Percentiles rank a stretch among this genome's conserved stretches.
These are phyloP conservation scores for Octopus sinensis DNA, from an alignment of 1,140 invertebrate genomes.

Conservation along the genomic window DNA sequence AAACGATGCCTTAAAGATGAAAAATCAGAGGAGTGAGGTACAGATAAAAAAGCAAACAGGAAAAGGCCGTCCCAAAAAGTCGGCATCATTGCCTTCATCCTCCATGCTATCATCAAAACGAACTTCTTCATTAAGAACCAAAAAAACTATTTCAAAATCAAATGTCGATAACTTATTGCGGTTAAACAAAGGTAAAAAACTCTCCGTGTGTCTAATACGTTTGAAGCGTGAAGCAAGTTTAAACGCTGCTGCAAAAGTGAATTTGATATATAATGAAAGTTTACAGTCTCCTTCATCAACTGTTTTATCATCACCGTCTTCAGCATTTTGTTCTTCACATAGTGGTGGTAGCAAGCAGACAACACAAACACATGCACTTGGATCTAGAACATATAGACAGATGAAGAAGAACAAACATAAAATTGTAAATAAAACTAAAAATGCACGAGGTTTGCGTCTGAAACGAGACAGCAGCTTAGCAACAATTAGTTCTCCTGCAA, in stretches of 20 bases:
- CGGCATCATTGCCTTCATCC: not conserved
- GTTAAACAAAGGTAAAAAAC: constrained; percentile 4
- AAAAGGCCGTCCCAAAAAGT: not conserved
- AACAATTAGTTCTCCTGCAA: no score
- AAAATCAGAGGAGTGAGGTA: not conserved
- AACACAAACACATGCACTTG: no score
- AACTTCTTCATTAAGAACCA: not conserved
- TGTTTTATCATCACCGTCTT: no score
- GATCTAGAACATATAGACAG: no score
- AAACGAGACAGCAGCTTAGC: no score
- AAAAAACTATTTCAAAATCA: not conserved
- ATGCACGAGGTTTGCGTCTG: no score
- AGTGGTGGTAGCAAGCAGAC: no score
- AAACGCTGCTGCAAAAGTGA: constrained; percentile 36
- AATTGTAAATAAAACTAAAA: no score
- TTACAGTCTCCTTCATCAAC: not conserved
- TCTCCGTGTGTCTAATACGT: constrained; percentile 12
- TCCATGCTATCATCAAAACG: not conserved
- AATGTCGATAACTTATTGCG: not conserved
- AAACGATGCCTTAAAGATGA: not conserved
- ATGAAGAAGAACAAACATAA: no score
- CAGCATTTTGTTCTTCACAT: no score
- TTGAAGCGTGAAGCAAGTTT: constrained; percentile 41
- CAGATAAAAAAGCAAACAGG: not conserved
- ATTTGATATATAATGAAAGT: constrained; percentile 32